Evolutionary conservation across 2,888 invertebrate species (phyloP).

Genomic region (Linnaemya vulpina): DNA sequence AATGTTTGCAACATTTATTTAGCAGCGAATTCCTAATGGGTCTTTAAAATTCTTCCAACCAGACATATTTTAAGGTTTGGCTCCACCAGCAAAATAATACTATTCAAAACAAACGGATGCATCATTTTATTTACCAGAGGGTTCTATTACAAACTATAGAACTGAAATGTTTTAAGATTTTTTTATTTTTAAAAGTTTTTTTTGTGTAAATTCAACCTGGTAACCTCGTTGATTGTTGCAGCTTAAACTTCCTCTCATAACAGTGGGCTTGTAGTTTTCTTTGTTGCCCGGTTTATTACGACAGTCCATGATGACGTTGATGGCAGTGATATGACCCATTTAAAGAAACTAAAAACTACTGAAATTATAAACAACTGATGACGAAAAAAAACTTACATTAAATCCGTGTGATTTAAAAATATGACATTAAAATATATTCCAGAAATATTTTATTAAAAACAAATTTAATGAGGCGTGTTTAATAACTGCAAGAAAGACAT

Average conservation of each 20-base stretch:
- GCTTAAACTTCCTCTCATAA: constrained; percentile 10
- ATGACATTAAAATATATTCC: background rate
- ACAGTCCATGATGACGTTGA: background rate
- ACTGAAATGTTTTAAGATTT: constrained; percentile 1
- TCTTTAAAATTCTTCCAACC: constrained; percentile 13
- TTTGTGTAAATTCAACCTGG: background rate
- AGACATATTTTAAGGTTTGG: constrained; percentile 31
- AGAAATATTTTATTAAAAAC: background rate
- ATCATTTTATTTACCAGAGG: constrained; percentile 21
- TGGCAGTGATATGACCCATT: constrained; percentile 36
- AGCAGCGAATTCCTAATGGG: constrained; percentile 10
- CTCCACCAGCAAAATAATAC: constrained; percentile 1
- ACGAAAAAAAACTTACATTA: background rate
- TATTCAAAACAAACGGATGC: constrained; percentile 24
- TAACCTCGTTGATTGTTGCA: constrained; percentile 45
- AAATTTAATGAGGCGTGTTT: too few relatives aligned
- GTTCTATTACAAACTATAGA: constrained; percentile 20
- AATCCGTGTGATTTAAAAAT: background rate
- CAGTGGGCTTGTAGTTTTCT: constrained; percentile 4
- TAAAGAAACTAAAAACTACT: constrained; percentile 34
- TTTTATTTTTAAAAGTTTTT: background rate
- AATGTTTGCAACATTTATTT: background rate
- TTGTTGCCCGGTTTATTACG: constrained; percentile 14
- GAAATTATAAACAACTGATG: background rate
- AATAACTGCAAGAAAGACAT: too few relatives aligned